phyloP scores from a whole-genome alignment of 2,888 invertebrate species.

The Lasius fuliginosus region DNA sequence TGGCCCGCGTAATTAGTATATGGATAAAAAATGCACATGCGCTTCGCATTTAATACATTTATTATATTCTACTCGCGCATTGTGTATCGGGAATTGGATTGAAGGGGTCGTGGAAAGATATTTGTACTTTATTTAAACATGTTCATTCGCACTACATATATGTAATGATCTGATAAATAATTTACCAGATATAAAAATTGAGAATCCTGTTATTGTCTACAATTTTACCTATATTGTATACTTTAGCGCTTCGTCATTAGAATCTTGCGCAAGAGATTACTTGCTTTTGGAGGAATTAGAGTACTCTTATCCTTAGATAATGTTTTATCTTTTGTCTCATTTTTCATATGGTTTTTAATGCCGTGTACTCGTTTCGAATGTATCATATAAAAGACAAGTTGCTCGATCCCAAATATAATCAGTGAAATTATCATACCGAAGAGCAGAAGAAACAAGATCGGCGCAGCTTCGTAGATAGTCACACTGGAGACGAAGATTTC shows the following conservation, averaged over 20 bases:
- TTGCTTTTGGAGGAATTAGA: conserved; percentile 10
- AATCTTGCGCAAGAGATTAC: not conserved
- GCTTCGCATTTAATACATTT: not conserved
- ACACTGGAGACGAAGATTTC: conserved; percentile 76
- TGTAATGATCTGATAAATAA: conserved; percentile 17
- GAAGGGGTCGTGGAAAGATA: not conserved
- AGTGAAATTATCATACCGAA: conserved; percentile 74
- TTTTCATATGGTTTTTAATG: not conserved
- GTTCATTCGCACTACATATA: conserved; percentile 21
- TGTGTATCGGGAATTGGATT: not conserved
- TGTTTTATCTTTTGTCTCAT: conserved; percentile 1
- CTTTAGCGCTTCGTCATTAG: not conserved
- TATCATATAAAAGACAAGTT: conserved; percentile 39
- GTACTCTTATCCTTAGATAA: not conserved
- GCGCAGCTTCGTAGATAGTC: conserved; percentile 78
- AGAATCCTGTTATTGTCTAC: not conserved
- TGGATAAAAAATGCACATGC: not conserved
- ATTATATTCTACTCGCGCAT: not conserved
- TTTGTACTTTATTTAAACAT: conserved; percentile 49
- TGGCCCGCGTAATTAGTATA: conserved; percentile 17
- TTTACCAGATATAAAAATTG: conserved; percentile 19
- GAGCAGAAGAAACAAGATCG: conserved; percentile 76
- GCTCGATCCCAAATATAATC: conserved; percentile 71
- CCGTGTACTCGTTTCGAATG: not conserved
- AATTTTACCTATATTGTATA: not conserved